Base-by-base conservation (phyloP, 2,888 invertebrate species). In the Ferrisia virgata region DNA sequence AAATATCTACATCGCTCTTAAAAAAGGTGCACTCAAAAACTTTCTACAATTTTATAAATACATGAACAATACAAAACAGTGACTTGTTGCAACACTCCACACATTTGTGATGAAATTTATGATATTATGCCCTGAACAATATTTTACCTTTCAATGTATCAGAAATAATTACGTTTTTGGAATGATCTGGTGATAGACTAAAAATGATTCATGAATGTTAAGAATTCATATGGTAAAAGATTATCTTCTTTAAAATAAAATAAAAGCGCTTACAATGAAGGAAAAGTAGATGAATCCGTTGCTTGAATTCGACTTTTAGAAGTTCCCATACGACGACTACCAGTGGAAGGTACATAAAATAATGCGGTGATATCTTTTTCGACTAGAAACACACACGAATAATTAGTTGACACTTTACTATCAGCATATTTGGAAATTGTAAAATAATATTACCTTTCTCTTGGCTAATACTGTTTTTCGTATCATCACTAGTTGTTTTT, bases 131-230 rank as follows among this genome's bases (percentile, higher is more conserved):
- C 72, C 9, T 76, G 11, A 36, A 18, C 18, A 36, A 76, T 31
- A 36, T 76, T 76, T 76, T 76, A 76, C 72, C 72, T 76, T 76
- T 76, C 18, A 36, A 11, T 36, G 36, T 18, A 18, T 76, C 72
- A 36, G 72, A 36, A 31, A 31, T 69, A 15, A 69, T 15, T 76
- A 76, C 72, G 18, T 76, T 76, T 36, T 76, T 33, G 36, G 36
- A 76, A 76, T 76, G 36, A 76, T 76, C 72, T 76, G 72, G 36
- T 28, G 11, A 8, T 76, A 76, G 9, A 36, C 72, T 76, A 76
- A 5, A 76, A 76, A 36, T 36, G 13, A 36, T 18, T 15, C 72
- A 18, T 36, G 36, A 36, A 9, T 28, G 8, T 76, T 76, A 36
- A 76, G 18, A 76, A 76, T 18, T 76, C 9, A 36, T 4, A 18